These are phyloP conservation scores for Pantala flavescens DNA, from an alignment of 1,140 invertebrate genomes.

Conservation along the genomic window DNA sequence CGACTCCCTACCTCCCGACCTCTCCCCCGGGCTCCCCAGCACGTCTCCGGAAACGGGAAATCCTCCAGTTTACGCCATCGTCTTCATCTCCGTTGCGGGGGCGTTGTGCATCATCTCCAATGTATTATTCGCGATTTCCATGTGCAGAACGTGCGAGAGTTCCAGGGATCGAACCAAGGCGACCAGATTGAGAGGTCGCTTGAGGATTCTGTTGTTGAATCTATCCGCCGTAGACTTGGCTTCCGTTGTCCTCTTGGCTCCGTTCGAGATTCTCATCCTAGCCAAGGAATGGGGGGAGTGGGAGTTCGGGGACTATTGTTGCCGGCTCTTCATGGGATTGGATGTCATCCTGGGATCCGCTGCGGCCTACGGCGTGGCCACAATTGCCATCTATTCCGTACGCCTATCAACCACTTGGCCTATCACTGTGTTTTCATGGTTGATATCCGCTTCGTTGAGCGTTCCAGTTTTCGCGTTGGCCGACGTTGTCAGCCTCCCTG, in stretches of 20 bases:
- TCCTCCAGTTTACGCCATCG: not conserved
- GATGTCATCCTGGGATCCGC: not conserved
- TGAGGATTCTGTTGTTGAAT: not conserved
- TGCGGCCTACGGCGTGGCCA: not conserved
- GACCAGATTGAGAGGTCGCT: not conserved
- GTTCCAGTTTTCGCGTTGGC: not conserved
- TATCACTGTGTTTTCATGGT: not conserved
- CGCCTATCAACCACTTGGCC: not conserved
- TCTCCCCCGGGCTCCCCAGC: too few relatives aligned
- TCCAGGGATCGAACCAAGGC: not conserved
- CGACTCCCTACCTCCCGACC: too few relatives aligned
- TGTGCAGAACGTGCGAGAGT: not conserved
- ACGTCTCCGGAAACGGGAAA: too few relatives aligned
- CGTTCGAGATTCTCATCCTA: not conserved
- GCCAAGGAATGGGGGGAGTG: not conserved
- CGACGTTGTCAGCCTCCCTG: not conserved
- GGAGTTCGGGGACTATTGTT: not conserved
- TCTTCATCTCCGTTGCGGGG: not conserved
- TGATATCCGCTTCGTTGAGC: not conserved
- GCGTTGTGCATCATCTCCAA: not conserved
- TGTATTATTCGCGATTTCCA: not conserved
- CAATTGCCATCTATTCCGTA: not conserved
- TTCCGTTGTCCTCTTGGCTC: not conserved
- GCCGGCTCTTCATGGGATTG: not conserved
- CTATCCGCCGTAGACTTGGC: not conserved